Evolutionary conservation across 2,113 vertebrate genomes (phyloP).

Genomic region (Dryoscopus gambensis): DNA sequence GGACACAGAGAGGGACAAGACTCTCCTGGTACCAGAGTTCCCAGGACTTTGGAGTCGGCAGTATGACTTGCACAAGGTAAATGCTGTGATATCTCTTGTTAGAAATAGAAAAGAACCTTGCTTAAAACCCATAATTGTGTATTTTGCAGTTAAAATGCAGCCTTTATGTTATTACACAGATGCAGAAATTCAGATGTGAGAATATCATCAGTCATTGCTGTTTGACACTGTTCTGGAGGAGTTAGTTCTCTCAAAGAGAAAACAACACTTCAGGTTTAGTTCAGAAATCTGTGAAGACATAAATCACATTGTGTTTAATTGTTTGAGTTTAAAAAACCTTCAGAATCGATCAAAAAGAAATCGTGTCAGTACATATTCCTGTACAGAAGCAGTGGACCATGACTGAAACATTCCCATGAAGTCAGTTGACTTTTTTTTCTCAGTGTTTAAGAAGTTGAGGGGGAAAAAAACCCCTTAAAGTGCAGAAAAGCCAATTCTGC

Average conservation of each 20-base stretch:
- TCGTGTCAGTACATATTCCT: too few species aligned
- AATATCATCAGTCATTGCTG: background rate
- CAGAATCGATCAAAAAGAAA: background rate
- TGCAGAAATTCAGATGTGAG: background rate
- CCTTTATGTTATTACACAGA: background rate
- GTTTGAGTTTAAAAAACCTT: conserved; percentile 12
- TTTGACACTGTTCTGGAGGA: background rate
- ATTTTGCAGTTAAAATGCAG: background rate
- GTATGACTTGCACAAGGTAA: conserved; percentile 52
- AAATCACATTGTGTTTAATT: conserved; percentile 62
- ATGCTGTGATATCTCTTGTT: background rate
- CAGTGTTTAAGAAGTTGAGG: background rate
- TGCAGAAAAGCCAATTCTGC: background rate
- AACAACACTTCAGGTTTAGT: background rate
- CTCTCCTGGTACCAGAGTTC: conserved; percentile 81
- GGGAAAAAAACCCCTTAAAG: background rate
- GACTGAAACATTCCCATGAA: background rate
- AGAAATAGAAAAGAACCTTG: background rate
- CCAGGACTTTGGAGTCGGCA: conserved; percentile 77
- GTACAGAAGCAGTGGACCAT: background rate
- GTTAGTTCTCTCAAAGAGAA: background rate
- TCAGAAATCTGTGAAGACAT: conserved; percentile 4
- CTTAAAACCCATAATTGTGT: background rate
- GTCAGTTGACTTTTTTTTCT: background rate
- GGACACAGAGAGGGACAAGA: conserved; percentile 24